phyloP scores from a whole-genome alignment of 2,113 vertebrate species.

The Delphinapterus leucas region DNA sequence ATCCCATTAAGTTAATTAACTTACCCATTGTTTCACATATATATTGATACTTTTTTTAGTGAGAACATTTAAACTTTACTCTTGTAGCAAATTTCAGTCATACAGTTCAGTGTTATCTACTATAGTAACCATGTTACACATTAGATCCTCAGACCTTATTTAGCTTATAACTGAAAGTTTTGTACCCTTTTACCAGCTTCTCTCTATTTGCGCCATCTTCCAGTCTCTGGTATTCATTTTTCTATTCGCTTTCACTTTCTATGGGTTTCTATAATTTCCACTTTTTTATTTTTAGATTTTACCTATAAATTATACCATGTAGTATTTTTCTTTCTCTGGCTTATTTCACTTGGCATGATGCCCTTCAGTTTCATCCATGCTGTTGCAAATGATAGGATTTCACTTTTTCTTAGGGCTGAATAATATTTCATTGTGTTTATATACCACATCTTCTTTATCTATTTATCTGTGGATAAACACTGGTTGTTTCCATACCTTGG shows the following conservation, averaged over 20 bases:
- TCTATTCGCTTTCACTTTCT: not conserved
- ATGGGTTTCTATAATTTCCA: not conserved
- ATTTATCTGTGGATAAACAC: not conserved
- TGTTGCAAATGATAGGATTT: not conserved
- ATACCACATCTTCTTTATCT: not conserved
- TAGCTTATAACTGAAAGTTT: not conserved
- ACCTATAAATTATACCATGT: not conserved
- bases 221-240: not conserved
- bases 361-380: not conserved
- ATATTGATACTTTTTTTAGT: not conserved
- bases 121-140: not conserved
- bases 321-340: not conserved
- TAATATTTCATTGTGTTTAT: not conserved
- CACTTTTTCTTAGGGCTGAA: not conserved
- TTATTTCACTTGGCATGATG: not conserved
- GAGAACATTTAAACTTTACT: not conserved
- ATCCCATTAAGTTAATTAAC: not conserved
- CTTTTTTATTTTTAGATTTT: not conserved
- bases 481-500: not conserved
- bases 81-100: not conserved
- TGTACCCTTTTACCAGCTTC: not conserved
- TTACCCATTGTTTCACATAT: not conserved
- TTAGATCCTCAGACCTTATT: not conserved
- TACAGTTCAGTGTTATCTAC: not conserved
- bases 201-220: not conserved